Evolutionary conservation across 1,140 invertebrate genomes (phyloP).

Genomic region (Daktulosphaira vitifoliae): DNA sequence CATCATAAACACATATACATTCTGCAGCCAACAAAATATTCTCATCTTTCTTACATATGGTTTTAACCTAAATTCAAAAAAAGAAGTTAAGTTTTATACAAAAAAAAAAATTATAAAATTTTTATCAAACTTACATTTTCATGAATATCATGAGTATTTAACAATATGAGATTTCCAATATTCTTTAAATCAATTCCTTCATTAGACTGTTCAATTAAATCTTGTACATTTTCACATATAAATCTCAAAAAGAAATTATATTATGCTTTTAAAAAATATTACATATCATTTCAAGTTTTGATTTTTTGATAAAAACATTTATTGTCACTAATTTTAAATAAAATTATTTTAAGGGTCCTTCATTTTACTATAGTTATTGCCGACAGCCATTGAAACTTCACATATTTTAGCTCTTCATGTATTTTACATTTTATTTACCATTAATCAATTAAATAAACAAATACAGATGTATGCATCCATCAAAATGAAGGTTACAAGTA

Average conservation of each 20-base stretch:
- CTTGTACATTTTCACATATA: conserved; percentile 3
- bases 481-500: no score
- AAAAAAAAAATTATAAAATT: neutral
- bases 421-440: no score
- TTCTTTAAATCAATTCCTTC: conserved; percentile 1
- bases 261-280: neutral
- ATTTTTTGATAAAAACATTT: neutral
- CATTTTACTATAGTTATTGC: no score
- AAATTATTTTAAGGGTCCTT: no score
- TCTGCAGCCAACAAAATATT: conserved; percentile 22
- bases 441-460: no score
- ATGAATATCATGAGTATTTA: conserved; percentile 25
- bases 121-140: conserved; percentile 16
- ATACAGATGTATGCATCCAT: no score
- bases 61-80: neutral
- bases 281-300: neutral
- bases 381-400: no score
- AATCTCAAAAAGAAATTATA: conserved; percentile 8
- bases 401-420: no score
- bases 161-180: conserved; percentile 2
- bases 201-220: conserved; percentile 3
- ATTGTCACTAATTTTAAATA: no score
- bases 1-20: conserved; percentile 23
- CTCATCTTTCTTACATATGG: neutral
- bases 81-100: neutral